These are phyloP conservation scores for Pangasius larnaudii DNA, from an alignment of 2,797 vertebrate genomes.

Conservation along the genomic window DNA sequence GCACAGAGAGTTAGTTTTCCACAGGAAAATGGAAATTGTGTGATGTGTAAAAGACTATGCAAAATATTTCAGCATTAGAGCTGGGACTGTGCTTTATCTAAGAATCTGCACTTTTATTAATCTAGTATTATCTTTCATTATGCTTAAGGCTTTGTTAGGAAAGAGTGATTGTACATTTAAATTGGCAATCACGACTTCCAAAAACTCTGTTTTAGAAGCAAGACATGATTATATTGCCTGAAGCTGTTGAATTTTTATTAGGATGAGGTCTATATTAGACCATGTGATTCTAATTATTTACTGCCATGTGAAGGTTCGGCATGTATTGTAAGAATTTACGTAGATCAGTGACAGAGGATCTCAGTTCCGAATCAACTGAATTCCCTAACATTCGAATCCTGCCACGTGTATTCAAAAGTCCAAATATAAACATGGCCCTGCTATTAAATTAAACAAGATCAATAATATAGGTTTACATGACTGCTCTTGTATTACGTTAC, in stretches of 20 bases:
- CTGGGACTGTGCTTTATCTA: conserved; percentile 33
- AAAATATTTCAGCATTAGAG: conserved; percentile 2
- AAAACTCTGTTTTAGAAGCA: conserved; percentile 55
- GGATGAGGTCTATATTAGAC: conserved; percentile 74
- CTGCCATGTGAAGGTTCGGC: conserved; percentile 75
- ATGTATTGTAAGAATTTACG: conserved; percentile 74
- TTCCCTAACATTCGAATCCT: conserved; percentile 72
- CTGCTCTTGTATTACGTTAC: conserved; percentile 70
- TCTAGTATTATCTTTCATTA: conserved; percentile 56
- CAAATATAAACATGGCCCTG: conserved; percentile 59
- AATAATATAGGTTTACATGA: conserved; percentile 78
- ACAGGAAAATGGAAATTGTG: not conserved
- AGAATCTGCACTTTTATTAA: conserved; percentile 65
- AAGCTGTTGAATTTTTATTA: conserved; percentile 77
- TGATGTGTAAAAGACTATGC: not conserved
- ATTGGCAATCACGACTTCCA: conserved; percentile 52
- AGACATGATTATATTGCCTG: conserved; percentile 76
- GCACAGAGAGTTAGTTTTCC: not conserved
- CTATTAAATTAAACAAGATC: conserved; percentile 75
- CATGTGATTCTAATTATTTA: conserved; percentile 84
- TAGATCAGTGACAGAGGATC: conserved; percentile 65
- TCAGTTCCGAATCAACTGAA: conserved; percentile 74
- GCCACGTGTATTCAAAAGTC: conserved; percentile 70
- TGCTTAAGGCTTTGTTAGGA: conserved; percentile 63
- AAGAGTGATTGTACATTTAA: conserved; percentile 61